Conservation (phyloP, 2,888 invertebrate genomes). For the Nephrocerus scutellatus region DNA sequence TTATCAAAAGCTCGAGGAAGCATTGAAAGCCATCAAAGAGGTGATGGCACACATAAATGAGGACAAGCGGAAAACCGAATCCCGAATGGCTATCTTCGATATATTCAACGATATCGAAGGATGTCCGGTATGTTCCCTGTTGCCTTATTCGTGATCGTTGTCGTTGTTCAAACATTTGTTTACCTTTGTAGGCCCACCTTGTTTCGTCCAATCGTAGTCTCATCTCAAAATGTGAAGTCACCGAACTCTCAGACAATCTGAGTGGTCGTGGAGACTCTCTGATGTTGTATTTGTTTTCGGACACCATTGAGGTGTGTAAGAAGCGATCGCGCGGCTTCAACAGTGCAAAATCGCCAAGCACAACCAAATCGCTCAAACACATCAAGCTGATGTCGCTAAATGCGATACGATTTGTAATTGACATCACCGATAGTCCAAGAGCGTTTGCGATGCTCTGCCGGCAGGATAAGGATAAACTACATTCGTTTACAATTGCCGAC, state of each 20-base stretch:
- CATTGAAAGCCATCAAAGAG: slow-evolving; percentile 80
- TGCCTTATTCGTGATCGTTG: slow-evolving; percentile 1
- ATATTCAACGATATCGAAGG: slow-evolving; percentile 97
- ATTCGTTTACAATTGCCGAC: slow-evolving; percentile 78
- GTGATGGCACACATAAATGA: slow-evolving; percentile 97
- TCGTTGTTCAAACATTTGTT: slow-evolving; percentile 2
- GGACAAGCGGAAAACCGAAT: slow-evolving; percentile 93
- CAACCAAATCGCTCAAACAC: slow-evolving; percentile 83
- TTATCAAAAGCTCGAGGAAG: slow-evolving; percentile 73
- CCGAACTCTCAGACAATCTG: slow-evolving; percentile 75
- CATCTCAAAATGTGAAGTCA: slow-evolving; percentile 79
- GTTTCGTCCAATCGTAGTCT: slow-evolving; percentile 90
- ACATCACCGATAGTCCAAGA: slow-evolving; percentile 81
- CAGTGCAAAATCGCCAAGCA: slow-evolving; percentile 62
- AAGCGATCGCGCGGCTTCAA: slow-evolving; percentile 72
- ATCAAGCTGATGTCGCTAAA: slow-evolving; percentile 82
- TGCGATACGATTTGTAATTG: slow-evolving; percentile 83
- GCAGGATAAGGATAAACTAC: slow-evolving; percentile 81
- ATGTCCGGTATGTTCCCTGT: slow-evolving; percentile 67
- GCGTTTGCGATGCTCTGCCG: slow-evolving; percentile 86
- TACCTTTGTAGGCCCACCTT: slow-evolving; percentile 64
- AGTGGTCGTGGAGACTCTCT: slow-evolving; percentile 82
- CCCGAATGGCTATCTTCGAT: slow-evolving; percentile 92
- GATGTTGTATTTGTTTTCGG: slow-evolving; percentile 87
- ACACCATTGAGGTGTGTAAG: slow-evolving; percentile 88